Percentiles rank a stretch among this genome's conserved stretches.
Evolutionary conservation across 1,140 invertebrate species (phyloP).

Genomic region (Frieseomelitta varia): DNA sequence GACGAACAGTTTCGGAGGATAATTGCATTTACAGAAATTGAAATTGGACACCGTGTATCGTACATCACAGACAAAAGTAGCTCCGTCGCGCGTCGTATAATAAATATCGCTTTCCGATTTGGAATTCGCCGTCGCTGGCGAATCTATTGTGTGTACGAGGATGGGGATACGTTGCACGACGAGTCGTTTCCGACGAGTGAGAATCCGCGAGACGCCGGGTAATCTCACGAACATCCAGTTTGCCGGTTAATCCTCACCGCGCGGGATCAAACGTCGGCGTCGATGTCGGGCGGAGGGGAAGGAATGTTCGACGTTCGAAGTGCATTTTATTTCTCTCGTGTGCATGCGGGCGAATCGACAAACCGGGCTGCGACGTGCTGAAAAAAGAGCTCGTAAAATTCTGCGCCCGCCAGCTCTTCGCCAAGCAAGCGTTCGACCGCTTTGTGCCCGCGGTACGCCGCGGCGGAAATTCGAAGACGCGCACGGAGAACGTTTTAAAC

Average conservation of each 20-base stretch:
- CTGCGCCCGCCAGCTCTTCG: neutral
- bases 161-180: no score
- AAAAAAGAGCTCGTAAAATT: neutral
- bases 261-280: conserved; percentile 9
- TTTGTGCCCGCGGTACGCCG: neutral
- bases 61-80: neutral
- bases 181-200: neutral
- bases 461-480: neutral
- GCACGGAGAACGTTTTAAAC: neutral
- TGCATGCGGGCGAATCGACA: neutral
- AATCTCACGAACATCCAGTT: conserved; percentile 1
- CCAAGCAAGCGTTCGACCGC: neutral
- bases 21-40: no score
- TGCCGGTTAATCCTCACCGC: neutral
- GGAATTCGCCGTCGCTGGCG: neutral
- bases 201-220: neutral
- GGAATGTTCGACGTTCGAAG: conserved; percentile 3
- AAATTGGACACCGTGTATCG: no score
- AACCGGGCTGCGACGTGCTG: neutral
- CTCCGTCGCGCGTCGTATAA: neutral
- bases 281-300: neutral
- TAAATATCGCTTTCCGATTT: conserved; percentile 61
- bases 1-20: no score
- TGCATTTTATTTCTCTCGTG: neutral
- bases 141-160: neutral